Conservation (phyloP, 37 sponge, comb jelly and placozoan genomes). For the Bolinopsis microptera region DNA sequence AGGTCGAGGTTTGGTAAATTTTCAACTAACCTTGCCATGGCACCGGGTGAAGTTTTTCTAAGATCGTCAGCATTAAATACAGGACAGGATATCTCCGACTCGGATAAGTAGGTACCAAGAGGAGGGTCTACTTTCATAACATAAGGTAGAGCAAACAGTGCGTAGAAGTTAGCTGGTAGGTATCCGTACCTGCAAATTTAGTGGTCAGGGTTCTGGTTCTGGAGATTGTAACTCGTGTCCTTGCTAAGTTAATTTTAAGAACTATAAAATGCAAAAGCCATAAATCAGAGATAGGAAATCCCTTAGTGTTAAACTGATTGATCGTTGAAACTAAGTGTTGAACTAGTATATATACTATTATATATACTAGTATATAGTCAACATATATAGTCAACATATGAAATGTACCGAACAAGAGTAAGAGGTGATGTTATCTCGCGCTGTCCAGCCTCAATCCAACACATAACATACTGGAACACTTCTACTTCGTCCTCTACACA, state of each 20-base stretch:
- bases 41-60: slow-evolving; percentile 34
- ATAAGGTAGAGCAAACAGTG: slow-evolving; percentile 48
- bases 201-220: too few species aligned
- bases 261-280: too few species aligned
- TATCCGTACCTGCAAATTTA: slow-evolving; percentile 35
- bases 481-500: slow-evolving; percentile 62
- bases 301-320: too few species aligned
- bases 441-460: slow-evolving; percentile 63
- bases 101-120: slow-evolving; percentile 25
- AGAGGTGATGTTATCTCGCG: slow-evolving; percentile 45
- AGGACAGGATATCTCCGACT: slow-evolving; percentile 58
- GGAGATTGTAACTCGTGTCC: too few species aligned
- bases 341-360: too few species aligned
- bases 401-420: slow-evolving; percentile 28
- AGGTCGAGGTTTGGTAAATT: too few species aligned
- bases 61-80: slow-evolving; percentile 49
- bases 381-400: too few species aligned
- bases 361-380: too few species aligned
- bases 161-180: slow-evolving; percentile 60
- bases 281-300: too few species aligned
- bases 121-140: slow-evolving; percentile 60
- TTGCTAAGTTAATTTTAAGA: too few species aligned
- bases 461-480: slow-evolving; percentile 62
- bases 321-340: too few species aligned
- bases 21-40: slow-evolving; percentile 50